A percentile compares a stretch with the other conserved stretches of the same genome.
These are phyloP conservation scores for Heliconius ethilla DNA, from an alignment of 2,888 invertebrate genomes.

Conservation along the genomic window DNA sequence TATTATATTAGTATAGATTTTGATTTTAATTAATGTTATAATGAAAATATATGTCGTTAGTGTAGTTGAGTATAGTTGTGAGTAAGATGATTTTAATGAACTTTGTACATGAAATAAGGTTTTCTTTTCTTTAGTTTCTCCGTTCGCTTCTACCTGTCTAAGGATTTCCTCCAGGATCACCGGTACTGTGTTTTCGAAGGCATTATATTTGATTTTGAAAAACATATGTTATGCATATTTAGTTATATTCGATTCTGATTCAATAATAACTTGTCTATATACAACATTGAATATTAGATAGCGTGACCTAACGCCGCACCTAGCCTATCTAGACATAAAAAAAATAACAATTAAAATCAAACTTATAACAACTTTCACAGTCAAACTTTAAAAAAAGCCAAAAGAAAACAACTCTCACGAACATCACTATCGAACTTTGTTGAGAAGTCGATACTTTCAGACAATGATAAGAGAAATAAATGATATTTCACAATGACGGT, in stretches of 20 bases:
- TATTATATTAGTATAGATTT: no score
- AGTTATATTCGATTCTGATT: no score
- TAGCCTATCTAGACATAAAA: not conserved
- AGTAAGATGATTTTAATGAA: not conserved
- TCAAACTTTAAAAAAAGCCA: not conserved
- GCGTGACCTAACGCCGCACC: not conserved
- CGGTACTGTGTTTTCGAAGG: no score
- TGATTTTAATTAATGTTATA: not conserved
- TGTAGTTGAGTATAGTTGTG: not conserved
- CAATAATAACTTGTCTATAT: no score
- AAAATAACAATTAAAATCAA: not conserved
- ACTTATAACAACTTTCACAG: not conserved
- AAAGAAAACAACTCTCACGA: not conserved
- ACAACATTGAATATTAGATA: not conserved
- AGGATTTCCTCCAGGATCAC: no score
- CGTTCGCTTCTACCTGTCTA: no score
- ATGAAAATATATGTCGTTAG: not conserved
- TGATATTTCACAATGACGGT: slow-evolving; percentile 62
- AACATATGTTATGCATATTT: no score
- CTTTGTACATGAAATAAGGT: not conserved
- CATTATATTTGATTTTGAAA: no score
- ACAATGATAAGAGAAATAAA: slow-evolving; percentile 75
- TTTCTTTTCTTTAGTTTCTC: not conserved
- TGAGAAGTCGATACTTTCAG: slow-evolving; percentile 63
- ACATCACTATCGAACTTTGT: slow-evolving; percentile 56